Evolutionary conservation across 2,797 vertebrate genomes (phyloP), one percentile per base, ranked within the genome.

Genomic region (Yasuhikotakia modesta): DNA sequence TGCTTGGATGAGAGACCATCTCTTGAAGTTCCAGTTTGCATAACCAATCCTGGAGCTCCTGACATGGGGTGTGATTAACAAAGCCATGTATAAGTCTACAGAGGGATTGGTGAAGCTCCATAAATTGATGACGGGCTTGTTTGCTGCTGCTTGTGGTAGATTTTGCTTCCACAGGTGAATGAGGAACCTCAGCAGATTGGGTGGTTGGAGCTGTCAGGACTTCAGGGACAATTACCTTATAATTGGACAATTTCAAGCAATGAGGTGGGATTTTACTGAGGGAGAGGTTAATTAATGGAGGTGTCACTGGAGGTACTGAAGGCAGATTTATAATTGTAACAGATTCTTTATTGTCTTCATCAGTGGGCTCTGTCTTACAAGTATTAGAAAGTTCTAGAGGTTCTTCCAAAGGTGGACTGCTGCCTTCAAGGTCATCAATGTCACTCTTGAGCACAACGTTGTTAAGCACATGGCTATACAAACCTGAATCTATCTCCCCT

Each of bases 31-130:
- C 84, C 85, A 27, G 77, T 80, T 83, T 87, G 81, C 89, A 89
- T 73, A 96, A 45, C 95, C 96, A 97, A 55, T 90, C 89, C 0
- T 83, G 90, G 45, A 97, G 93, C 16, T 94, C 90, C 74, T 93
- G 89, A 0, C 93, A 92, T 0, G 94, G 90, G 16, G 94, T 94
- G 13, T 81, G 84, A 0, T 88, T 90, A 79, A 96, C 94, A 0
- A 87, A 91, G 81, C 78, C 87, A 0, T 94, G 92, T 12, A 98
- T 87, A 0, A 93, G 82, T 0, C 90, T 88, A 24, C 94, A 95
- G 22, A 99, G 89, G 3, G 90, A 92, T 0, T 91, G 82, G 48
- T 99, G 97, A 76, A 98, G 84, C 60, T 92, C 88, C 3, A 90
- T 82, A 74, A 99, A 98, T 79, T 88, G 90, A 71, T 92, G 91